Percentiles rank a stretch among this genome's conserved stretches.
phyloP scores from a whole-genome alignment of 1,140 invertebrate species.

The Achroia grisella region DNA sequence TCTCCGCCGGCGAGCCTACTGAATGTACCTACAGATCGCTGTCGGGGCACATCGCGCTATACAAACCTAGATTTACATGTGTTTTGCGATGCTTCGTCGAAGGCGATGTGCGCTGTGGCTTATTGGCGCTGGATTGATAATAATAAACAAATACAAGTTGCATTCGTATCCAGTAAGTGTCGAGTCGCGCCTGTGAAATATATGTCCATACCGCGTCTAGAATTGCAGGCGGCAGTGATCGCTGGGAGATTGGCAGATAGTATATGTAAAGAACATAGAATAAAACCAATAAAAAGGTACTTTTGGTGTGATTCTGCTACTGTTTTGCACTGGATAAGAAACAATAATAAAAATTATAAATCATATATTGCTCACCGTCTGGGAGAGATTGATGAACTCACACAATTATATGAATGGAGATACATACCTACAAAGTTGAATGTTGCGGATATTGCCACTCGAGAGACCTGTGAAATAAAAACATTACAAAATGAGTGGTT shows the following conservation, averaged over 20 bases:
- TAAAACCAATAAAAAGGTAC: neutral
- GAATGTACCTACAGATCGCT: conserved; percentile 1
- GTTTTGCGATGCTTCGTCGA: too few species aligned
- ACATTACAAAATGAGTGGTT: conserved; percentile 12
- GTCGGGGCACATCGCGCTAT: conserved; percentile 2
- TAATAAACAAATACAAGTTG: conserved; percentile 18
- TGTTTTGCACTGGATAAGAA: conserved; percentile 32
- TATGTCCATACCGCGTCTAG: conserved; percentile 5
- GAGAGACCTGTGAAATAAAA: conserved; percentile 7
- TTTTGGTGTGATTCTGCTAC: conserved; percentile 36
- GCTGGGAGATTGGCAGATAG: conserved; percentile 8
- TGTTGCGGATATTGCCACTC: conserved; percentile 32
- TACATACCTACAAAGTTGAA: conserved; percentile 34
- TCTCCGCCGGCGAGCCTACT: neutral
- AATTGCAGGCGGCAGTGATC: conserved; percentile 11
- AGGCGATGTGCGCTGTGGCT: conserved; percentile 31
- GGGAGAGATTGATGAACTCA: conserved; percentile 32
- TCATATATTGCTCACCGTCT: conserved; percentile 27
- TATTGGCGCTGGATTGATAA: conserved; percentile 9
- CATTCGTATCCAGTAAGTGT: conserved; percentile 12
- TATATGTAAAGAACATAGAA: conserved; percentile 8
- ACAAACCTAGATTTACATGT: conserved; percentile 14
- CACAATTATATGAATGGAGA: conserved; percentile 23
- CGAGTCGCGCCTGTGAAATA: conserved; percentile 7
- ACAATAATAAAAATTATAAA: conserved; percentile 25